Evolutionary conservation across 2,113 vertebrate genomes (phyloP).

Genomic region (Addax nasomaculatus): DNA sequence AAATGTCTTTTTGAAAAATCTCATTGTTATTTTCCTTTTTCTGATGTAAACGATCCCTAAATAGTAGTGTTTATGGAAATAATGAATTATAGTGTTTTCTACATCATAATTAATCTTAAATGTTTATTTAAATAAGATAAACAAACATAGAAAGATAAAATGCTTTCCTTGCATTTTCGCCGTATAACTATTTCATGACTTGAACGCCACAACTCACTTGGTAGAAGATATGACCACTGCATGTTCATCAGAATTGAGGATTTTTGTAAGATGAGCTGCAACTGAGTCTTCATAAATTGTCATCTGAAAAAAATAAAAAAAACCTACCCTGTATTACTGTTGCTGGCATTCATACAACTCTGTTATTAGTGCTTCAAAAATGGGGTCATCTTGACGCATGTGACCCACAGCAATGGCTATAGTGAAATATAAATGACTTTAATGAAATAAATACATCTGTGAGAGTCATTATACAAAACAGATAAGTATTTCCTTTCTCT

Average conservation of each 20-base stretch:
- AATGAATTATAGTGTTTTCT: neutral
- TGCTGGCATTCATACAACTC: neutral
- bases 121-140: neutral
- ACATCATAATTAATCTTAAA: slow-evolving; percentile 2
- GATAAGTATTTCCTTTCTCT: neutral
- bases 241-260: slow-evolving; percentile 96
- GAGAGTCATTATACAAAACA: neutral
- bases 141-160: neutral
- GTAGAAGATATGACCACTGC: slow-evolving; percentile 95
- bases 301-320: slow-evolving; percentile 83
- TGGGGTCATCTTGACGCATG: neutral
- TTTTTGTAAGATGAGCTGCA: slow-evolving; percentile 95
- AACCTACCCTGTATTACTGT: neutral
- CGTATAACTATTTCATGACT: neutral
- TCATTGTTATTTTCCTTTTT: slow-evolving; percentile 1
- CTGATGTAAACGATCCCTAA: neutral
- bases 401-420: neutral
- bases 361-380: slow-evolving; percentile 3
- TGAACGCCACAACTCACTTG: slow-evolving; percentile 85
- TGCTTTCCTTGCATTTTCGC: neutral
- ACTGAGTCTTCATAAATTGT: slow-evolving; percentile 96
- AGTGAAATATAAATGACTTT: neutral
- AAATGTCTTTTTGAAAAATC: neutral
- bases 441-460: neutral
- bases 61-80: neutral